Percentiles rank a stretch among this genome's conserved stretches.
phyloP scores from a whole-genome alignment of 1,140 invertebrate genomes.

The Nymphalis io region DNA sequence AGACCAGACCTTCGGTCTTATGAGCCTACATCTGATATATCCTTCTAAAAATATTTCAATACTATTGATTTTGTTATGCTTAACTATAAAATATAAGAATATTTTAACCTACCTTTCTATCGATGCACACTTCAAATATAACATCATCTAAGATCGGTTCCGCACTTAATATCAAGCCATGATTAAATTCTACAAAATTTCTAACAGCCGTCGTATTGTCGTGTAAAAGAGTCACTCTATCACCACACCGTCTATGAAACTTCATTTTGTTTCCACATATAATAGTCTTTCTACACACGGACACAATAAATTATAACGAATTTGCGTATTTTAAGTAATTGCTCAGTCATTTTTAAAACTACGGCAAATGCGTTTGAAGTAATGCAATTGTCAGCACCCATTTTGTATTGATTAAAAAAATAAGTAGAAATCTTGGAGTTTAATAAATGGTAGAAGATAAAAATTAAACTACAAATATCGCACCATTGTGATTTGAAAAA shows the following conservation, averaged over 20 bases:
- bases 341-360: slow-evolving; percentile 10
- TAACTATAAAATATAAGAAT: not conserved
- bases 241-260: slow-evolving; percentile 91
- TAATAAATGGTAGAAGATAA: not conserved
- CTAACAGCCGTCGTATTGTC: slow-evolving; percentile 90
- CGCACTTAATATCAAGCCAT: slow-evolving; percentile 86
- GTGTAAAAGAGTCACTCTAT: slow-evolving; percentile 89
- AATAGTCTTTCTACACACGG: slow-evolving; percentile 11
- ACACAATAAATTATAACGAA: slow-evolving; percentile 13
- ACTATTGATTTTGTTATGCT: not conserved
- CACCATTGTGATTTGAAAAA: slow-evolving; percentile 14
- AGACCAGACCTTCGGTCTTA: too few relatives aligned
- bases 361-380: slow-evolving; percentile 1
- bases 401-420: slow-evolving; percentile 19
- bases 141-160: slow-evolving; percentile 91
- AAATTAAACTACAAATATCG: slow-evolving; percentile 1
- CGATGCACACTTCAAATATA: slow-evolving; percentile 93
- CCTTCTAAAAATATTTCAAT: too few relatives aligned
- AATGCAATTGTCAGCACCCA: slow-evolving; percentile 31
- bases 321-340: not conserved
- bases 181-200: slow-evolving; percentile 90
- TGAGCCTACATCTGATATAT: too few relatives aligned
- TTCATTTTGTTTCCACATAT: slow-evolving; percentile 75
- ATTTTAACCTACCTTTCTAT: slow-evolving; percentile 87
- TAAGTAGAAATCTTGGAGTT: not conserved